Evolutionary conservation across 2,113 vertebrate genomes (phyloP), one percentile per base, ranked within the genome.

Genomic region (Danio rerio): DNA sequence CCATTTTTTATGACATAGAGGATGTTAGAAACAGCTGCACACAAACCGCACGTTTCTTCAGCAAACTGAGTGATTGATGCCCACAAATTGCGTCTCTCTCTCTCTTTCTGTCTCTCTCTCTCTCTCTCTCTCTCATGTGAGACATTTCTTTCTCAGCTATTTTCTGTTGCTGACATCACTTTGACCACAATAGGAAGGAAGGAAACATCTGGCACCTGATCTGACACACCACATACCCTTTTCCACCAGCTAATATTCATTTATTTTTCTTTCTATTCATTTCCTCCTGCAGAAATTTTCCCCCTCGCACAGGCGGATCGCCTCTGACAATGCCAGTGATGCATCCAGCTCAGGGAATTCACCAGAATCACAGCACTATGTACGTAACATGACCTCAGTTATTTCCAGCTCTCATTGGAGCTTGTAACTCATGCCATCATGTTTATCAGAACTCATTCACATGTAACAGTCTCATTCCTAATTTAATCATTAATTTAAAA

Each of bases 281-380:
- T 58, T 72, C 43, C 74, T n/a, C 15, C 65, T 21, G 0, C 88
- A 93, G 90, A 91, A 49, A 2, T 91, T 90, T 50, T 62, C 82
- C 59, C 86, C 80, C 0, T 56, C 85, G 2, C 92, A 92, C 84
- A 86, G 87, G 81, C 90, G 92, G 78, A 92, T 90, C 12, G 10
- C 85, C 9, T 93, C 91, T 0, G 93, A 94, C 61, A 18, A 49
- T 40, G 43, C 63, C 78, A 83, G 77, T 1, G 87, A 89, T 15
- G 80, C 69, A 1, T 80, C 86, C 0, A 88, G 70, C 72, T 86
- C 88, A 21, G 92, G 79, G n/a, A 84, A 59, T 42, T 90, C 89
- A 9, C 87, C 90, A 0, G 88, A 92, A 31, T 76, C 40, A 0
- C 71, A 40, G 21, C 76, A 84, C 78, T 65, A 85, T 77, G 69